Evolutionary conservation across 2,888 invertebrate genomes (phyloP), one percentile per base, ranked within the genome.

Genomic region (Criorhina ranunculi): DNA sequence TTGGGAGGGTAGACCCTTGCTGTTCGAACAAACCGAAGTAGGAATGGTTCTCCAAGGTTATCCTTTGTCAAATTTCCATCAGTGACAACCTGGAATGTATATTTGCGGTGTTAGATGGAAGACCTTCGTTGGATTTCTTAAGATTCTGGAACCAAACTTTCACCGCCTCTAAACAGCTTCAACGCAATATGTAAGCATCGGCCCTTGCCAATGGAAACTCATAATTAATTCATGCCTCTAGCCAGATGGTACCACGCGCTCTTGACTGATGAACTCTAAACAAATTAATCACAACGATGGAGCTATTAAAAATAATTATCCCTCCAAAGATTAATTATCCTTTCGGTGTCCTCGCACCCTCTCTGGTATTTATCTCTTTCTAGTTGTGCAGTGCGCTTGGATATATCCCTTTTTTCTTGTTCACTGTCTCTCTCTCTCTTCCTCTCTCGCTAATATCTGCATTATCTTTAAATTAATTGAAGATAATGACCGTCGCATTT

Each of bases 381-480:
- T 33, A 5, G 2, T 1, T 24, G 8, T 19, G 37, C 6, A 42
- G 11, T 69, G 42, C 29, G 2, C 8, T 19, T 40, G 7, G n/a
- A 40, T n/a, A 9, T 17, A n/a, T 55, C 1, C n/a, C 7, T 11
- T 6, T 11, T 29, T 57, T 57, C n/a, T n/a, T n/a, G n/a, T n/a
- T n/a, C n/a, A n/a, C n/a, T n/a, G n/a, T n/a, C n/a, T n/a, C n/a
- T n/a, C n/a, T n/a, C n/a, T n/a, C n/a, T 72, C 55, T 57, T 57
- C 37, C 12, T 35, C 24, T 24, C 24, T 24, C 24, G 24, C 24
- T 66, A 76, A 76, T 70, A 70, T 76, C 70, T 72, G 77, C 82
- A 77, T 77, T 64, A 77, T 82, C 70, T 70, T 64, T 70, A 77
- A 77, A 82, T 82, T 82, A 82, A 82, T 82, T 72, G 51, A 40